Evolutionary conservation across 2,113 vertebrate species (phyloP).

Genomic region (Dermatemys mawii): DNA sequence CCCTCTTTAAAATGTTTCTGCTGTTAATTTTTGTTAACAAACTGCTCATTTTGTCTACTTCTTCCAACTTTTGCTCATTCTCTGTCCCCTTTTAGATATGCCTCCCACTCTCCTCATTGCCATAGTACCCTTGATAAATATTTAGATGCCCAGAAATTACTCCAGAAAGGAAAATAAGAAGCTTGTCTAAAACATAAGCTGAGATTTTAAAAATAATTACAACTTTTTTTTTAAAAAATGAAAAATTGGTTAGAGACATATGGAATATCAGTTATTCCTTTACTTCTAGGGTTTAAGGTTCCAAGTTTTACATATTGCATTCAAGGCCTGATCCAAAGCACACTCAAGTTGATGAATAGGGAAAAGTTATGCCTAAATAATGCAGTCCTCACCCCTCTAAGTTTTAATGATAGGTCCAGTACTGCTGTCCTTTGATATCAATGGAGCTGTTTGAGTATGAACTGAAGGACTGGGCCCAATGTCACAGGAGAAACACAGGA

Average conservation of each 20-base stretch:
- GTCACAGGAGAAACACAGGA: background rate
- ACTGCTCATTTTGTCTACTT: constrained; percentile 19
- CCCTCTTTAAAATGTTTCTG: constrained; percentile 5
- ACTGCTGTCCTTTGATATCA: background rate
- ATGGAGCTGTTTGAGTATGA: background rate
- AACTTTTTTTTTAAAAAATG: background rate
- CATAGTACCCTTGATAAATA: background rate
- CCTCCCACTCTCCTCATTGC: background rate
- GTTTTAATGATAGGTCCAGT: background rate
- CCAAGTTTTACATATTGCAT: background rate
- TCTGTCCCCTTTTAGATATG: constrained; percentile 5
- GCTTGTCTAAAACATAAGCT: background rate
- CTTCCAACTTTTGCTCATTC: constrained; percentile 35
- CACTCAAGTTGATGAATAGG: background rate
- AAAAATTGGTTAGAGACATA: background rate
- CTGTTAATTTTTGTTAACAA: constrained; percentile 34
- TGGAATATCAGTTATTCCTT: background rate
- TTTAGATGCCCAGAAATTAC: background rate
- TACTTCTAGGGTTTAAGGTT: background rate
- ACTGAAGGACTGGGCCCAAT: background rate
- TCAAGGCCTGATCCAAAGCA: background rate
- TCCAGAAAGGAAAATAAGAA: background rate
- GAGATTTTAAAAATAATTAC: background rate
- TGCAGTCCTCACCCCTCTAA: background rate
- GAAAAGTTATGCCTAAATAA: accelerated